Evolutionary conservation across 1,140 invertebrate species (phyloP), one percentile per base, ranked within the genome.

Genomic region (Dreissena rostriformis): DNA sequence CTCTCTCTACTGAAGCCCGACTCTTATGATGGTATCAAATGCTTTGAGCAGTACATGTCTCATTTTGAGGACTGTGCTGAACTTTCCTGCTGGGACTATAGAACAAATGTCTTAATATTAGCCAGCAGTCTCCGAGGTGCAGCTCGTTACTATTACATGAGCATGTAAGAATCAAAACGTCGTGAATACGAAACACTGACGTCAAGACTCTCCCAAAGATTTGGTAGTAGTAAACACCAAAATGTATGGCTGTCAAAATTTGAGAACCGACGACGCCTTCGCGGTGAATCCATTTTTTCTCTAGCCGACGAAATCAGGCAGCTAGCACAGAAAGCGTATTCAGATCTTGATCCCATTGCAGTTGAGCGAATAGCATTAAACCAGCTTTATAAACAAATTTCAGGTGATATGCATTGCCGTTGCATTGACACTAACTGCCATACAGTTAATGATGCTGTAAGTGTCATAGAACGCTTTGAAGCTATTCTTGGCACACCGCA

Each of bases 11-110:
- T 78, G 19, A 78, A 78, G 28, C 76, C 76, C 7, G 65, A 51
- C 8, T 1, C 8, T 4, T 76, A 15, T 63, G 52, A 78, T 67
- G 63, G 63, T n/a, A 52, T 39, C 22, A 22, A n/a, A 0, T 19
- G 57, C 51, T 78, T 57, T 57, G 57, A 66, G 39, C 28, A 53
- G 12, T 65, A 77, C 52, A 53, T 77, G 28, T 77, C 74, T 0
- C 74, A 78, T 53, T 78, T 78, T 68, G 22, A 24, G n/a, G 52
- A 78, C n/a, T 78, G 76, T 68, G 63, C 65, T 14, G 76, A 78
- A 10, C 49, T 67, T 0, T 26, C 24, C 0, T 22, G 28, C 17
- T 78, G 63, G 63, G 57, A 65, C 0, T 17, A 53, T 53, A 39
- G 57, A 52, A 26, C 39, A 7, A 78, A 53, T n/a, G 76, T 29